A percentile compares a stretch with the other conserved stretches of the same genome.
phyloP scores from a whole-genome alignment of 2,113 vertebrate genomes.

The Rhinolophus ferrumequinum region DNA sequence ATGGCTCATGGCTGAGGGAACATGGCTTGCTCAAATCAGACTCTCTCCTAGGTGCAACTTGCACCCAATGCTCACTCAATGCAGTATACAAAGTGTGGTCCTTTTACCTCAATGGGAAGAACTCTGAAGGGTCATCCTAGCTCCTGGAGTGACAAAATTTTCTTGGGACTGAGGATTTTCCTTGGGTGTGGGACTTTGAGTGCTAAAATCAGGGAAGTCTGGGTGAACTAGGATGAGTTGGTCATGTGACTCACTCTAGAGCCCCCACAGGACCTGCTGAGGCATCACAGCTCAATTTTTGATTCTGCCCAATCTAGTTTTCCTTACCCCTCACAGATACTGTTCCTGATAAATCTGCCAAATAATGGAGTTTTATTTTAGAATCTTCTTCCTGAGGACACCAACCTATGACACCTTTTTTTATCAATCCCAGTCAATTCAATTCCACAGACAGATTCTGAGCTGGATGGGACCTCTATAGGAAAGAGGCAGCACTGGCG shows the following conservation, averaged over 20 bases:
- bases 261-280: background rate
- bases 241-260: background rate
- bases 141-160: background rate
- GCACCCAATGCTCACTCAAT: too few species aligned
- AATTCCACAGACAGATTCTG: background rate
- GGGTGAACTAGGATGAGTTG: too few species aligned
- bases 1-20: background rate
- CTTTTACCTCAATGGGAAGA: background rate
- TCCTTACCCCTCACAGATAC: background rate
- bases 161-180: background rate
- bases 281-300: background rate
- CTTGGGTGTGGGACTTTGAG: background rate
- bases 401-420: too few species aligned
- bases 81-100: background rate
- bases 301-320: background rate
- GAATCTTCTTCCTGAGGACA: background rate
- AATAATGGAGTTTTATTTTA: background rate
- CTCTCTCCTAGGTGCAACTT: background rate
- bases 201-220: background rate
- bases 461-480: background rate
- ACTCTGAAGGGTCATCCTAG: background rate
- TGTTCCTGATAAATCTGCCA: background rate
- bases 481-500: background rate
- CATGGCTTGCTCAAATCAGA: background rate
- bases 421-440: background rate